Percentiles rank a stretch among this genome's conserved stretches.
Evolutionary conservation across 2,888 invertebrate genomes (phyloP).

Genomic region (Melangyna quadrimaculata): DNA sequence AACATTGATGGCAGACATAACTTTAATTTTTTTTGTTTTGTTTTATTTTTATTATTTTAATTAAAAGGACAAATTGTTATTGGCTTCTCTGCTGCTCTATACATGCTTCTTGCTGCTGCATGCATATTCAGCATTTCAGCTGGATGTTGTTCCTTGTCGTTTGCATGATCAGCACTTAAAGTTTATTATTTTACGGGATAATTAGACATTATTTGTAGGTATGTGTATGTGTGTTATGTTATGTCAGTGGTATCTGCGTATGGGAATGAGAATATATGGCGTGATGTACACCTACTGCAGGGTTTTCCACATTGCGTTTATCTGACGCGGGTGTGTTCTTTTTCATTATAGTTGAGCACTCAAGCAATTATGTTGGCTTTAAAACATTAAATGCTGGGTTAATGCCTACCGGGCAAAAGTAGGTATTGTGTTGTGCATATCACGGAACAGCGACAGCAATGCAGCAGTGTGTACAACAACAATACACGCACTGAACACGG

Average conservation of each 20-base stretch:
- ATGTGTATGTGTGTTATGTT: not conserved
- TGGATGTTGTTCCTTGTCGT: constrained; percentile 42
- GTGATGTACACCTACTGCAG: not conserved
- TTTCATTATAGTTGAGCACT: constrained; percentile 54
- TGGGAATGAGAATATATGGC: not conserved
- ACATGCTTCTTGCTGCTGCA: not conserved
- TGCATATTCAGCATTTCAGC: constrained; percentile 15
- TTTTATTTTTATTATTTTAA: constrained; percentile 62
- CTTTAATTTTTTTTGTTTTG: not conserved
- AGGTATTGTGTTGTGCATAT: constrained; percentile 18
- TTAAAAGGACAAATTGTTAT: constrained; percentile 65
- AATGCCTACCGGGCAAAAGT: constrained; percentile 11
- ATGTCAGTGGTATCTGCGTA: not conserved
- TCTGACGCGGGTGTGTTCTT: constrained; percentile 38
- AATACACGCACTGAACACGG: constrained; percentile 10
- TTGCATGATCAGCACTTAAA: constrained; percentile 68
- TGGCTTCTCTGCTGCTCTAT: constrained; percentile 8
- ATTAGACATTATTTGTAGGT: constrained; percentile 62
- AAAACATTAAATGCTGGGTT: constrained; percentile 47
- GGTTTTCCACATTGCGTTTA: not conserved
- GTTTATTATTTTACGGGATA: constrained; percentile 69
- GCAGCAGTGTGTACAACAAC: not conserved
- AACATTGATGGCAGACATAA: not conserved
- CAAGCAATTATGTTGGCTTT: constrained; percentile 60
- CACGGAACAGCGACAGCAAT: not conserved